Evolutionary conservation across 2,113 vertebrate species (phyloP), one percentile per base, ranked within the genome.

Genomic region (Chloropsis cyanopogon): DNA sequence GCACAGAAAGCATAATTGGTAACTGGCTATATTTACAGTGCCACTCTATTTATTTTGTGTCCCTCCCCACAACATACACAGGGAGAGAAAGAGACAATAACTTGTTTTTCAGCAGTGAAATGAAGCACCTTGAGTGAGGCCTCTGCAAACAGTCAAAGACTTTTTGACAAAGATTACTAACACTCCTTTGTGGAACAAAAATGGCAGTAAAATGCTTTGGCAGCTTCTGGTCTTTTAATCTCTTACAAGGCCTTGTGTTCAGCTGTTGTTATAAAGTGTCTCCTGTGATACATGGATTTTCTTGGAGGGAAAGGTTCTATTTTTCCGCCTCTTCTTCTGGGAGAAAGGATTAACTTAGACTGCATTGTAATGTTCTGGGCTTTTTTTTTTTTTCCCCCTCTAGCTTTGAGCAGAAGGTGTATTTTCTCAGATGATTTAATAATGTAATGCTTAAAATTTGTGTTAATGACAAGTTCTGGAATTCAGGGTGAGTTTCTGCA

Each of bases 11-110:
- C 7, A 7, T 63, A 68, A 25, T 29, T 41, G 13, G 11, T 66
- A 54, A 52, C 44, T 11, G 39, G 18, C 16, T 86, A 0, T 50
- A 22, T 71, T 68, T 82, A 49, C 39, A 69, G 8, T 65, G 37
- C 13, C 10, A 5, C 12, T 57, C 24, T 56, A 6, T 59, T 61
- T 59, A 8, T 60, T 73, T 42, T 0, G 0, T 25, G 11, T 20
- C 8, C 6, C 44, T 10, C 37, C 5, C 18, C 1, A 1, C 2
- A 26, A n/a, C 37, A 8, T 12, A 6, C 23, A 8, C 3, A 28
- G 29, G 20, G 6, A 20, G 15, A 41, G 39, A 33, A 60, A 21
- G 33, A 57, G 24, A 6, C 16, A 31, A 11, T 31, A 46, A 61
- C 6, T 60, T 69, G 8, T 44, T 20, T 85, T 72, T 72, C 28